A percentile compares a stretch with the other conserved stretches of the same genome.
Evolutionary conservation across 2,797 vertebrate genomes (phyloP).

Genomic region (Platalea minor): DNA sequence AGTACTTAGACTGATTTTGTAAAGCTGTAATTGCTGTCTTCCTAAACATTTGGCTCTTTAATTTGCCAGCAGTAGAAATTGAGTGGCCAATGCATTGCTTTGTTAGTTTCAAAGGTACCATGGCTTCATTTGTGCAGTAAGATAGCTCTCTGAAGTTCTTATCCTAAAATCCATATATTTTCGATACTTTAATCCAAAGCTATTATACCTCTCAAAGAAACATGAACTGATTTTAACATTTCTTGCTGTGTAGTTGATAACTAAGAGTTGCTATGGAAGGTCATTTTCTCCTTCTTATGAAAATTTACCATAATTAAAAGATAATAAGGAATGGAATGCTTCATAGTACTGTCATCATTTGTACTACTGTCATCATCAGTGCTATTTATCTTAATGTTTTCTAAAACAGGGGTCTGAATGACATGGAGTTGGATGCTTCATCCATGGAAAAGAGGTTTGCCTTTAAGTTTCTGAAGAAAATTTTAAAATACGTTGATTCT

Average conservation of each 20-base stretch:
- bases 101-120: neutral
- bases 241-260: neutral
- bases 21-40: neutral
- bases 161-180: neutral
- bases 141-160: neutral
- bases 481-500: constrained; percentile 95
- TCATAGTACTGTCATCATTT: neutral
- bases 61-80: neutral
- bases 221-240: neutral
- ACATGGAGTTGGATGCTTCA: constrained; percentile 91
- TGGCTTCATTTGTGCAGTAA: neutral
- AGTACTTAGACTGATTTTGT: neutral
- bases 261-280: neutral
- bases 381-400: neutral
- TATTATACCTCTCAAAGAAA: neutral
- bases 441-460: constrained; percentile 98
- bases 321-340: neutral
- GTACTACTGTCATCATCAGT: neutral
- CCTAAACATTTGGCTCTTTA: neutral
- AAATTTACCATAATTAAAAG: neutral
- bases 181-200: neutral
- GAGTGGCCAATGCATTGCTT: neutral
- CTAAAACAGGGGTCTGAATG: constrained; percentile 84
- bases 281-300: neutral
- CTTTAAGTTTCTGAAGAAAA: constrained; percentile 95